A percentile compares a stretch with the other conserved stretches of the same genome.
These are phyloP conservation scores for Drosophila aff. DNA, from an alignment of 1,140 invertebrate species.

Conservation along the genomic window DNA sequence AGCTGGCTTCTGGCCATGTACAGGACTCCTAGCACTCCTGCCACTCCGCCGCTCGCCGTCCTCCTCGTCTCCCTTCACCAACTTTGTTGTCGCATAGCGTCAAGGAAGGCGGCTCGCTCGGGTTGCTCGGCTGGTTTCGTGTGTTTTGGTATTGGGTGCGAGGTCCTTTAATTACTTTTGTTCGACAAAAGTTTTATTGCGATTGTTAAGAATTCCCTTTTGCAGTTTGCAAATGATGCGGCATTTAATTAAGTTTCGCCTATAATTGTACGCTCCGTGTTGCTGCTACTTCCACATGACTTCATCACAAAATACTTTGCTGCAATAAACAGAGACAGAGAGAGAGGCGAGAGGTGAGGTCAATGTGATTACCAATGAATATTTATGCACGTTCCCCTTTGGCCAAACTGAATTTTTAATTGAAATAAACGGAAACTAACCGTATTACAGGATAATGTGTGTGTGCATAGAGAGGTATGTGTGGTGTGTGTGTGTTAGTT, in stretches of 20 bases:
- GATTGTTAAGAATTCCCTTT: slow-evolving; percentile 63
- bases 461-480: background rate
- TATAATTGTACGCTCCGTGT: slow-evolving; percentile 49
- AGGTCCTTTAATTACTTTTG: slow-evolving; percentile 73
- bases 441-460: slow-evolving; percentile 40
- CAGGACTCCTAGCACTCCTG: slow-evolving; percentile 25
- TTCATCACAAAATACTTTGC: slow-evolving; percentile 44
- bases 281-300: slow-evolving; percentile 56
- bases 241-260: slow-evolving; percentile 68
- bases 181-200: slow-evolving; percentile 72
- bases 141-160: slow-evolving; percentile 39
- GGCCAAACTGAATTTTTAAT: slow-evolving; percentile 64
- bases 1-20: slow-evolving; percentile 71
- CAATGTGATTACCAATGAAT: slow-evolving; percentile 67
- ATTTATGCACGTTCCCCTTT: slow-evolving; percentile 53
- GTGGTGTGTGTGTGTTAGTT: slow-evolving; percentile 15
- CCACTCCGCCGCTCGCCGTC: slow-evolving; percentile 20
- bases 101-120: slow-evolving; percentile 37
- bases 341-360: slow-evolving; percentile 23
- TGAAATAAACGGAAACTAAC: slow-evolving; percentile 69
- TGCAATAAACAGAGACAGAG: slow-evolving; percentile 18
- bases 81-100: slow-evolving; percentile 68
- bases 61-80: slow-evolving; percentile 39
- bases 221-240: slow-evolving; percentile 63
- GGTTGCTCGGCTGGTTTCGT: background rate